phyloP scores from a whole-genome alignment of 1,140 invertebrate genomes.

The Nephila pilipes region DNA sequence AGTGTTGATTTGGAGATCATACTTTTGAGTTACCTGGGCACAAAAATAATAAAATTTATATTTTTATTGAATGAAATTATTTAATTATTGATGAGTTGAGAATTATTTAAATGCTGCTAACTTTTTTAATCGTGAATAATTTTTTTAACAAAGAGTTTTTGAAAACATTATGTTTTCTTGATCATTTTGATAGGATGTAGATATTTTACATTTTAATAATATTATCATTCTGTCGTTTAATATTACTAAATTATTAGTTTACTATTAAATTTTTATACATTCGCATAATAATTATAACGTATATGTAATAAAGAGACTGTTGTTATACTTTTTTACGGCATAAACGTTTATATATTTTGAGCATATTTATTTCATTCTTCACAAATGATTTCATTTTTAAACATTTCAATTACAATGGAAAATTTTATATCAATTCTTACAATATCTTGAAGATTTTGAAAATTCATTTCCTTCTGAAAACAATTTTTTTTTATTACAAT shows the following conservation, averaged over 20 bases:
- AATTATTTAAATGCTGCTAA: too few species aligned
- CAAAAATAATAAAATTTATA: background rate
- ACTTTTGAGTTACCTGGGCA: background rate
- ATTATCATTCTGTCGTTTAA: too few species aligned
- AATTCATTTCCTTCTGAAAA: background rate
- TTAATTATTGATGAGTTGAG: too few species aligned
- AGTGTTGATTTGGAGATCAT: background rate
- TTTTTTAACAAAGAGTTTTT: too few species aligned
- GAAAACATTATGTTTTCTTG: too few species aligned
- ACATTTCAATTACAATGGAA: background rate
- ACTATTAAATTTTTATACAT: too few species aligned
- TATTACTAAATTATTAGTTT: too few species aligned
- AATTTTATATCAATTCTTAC: background rate
- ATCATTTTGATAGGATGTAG: too few species aligned
- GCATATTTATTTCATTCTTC: background rate
- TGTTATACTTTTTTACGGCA: background rate
- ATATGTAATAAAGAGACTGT: background rate
- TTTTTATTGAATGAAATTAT: too few species aligned
- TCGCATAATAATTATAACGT: background rate
- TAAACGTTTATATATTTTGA: background rate
- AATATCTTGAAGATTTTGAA: background rate
- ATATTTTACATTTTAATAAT: too few species aligned
- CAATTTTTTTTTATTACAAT: background rate
- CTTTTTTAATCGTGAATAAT: too few species aligned
- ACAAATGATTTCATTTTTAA: background rate